Conservation (phyloP, 2,888 invertebrate species). For the Leucozona laternaria region DNA sequence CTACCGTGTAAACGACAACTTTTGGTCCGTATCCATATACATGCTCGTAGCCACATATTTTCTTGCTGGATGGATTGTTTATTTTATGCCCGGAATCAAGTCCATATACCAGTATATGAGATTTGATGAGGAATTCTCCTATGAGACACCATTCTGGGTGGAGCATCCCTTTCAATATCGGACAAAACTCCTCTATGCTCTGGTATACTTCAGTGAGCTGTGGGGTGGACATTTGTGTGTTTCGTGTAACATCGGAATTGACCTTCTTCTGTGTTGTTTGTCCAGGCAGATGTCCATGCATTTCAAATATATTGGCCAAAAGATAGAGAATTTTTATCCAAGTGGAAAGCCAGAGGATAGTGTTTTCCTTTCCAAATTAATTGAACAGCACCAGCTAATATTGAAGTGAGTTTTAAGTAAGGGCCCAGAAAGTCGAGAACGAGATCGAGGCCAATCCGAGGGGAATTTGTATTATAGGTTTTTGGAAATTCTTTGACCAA, state of each 20-base stretch:
- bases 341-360: constrained; percentile 66
- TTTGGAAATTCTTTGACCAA: constrained; percentile 28
- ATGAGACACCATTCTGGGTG: constrained; percentile 61
- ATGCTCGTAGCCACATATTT: constrained; percentile 33
- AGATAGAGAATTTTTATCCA: constrained; percentile 77
- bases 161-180: constrained; percentile 53
- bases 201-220: constrained; percentile 56
- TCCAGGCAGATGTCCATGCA: constrained; percentile 79
- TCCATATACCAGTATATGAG: constrained; percentile 43
- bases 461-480: background rate
- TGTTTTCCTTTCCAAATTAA: constrained; percentile 73
- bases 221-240: constrained; percentile 61
- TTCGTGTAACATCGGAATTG: constrained; percentile 53
- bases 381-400: constrained; percentile 77
- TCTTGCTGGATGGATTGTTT: constrained; percentile 40
- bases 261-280: constrained; percentile 63
- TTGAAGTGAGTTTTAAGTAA: constrained; percentile 70
- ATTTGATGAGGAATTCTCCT: constrained; percentile 43
- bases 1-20: constrained; percentile 57
- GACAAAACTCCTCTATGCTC: constrained; percentile 19
- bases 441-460: background rate
- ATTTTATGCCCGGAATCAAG: constrained; percentile 51
- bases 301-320: constrained; percentile 77
- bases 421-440: no score
- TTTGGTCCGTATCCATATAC: constrained; percentile 40